These are phyloP conservation scores for Amphiprion clarkii DNA, from an alignment of 2,797 vertebrate species.

Conservation along the genomic window DNA sequence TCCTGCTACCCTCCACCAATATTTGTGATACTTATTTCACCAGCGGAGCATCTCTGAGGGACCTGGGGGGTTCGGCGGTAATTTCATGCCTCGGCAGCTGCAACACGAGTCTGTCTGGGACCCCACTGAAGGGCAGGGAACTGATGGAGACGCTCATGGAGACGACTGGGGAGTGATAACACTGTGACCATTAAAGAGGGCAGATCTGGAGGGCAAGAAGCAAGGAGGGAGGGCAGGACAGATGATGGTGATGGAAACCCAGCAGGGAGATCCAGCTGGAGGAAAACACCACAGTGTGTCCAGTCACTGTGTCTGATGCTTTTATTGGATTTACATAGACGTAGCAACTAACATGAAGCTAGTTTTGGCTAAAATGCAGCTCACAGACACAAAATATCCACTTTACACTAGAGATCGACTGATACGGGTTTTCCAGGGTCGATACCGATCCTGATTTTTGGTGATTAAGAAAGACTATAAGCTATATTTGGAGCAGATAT, in stretches of 20 bases:
- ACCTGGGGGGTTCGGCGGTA: constrained; percentile 50
- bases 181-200: constrained; percentile 31
- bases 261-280: constrained; percentile 9
- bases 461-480: no score
- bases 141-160: constrained; percentile 41
- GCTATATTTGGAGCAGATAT: no score
- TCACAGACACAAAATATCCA: background rate
- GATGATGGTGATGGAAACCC: constrained; percentile 25
- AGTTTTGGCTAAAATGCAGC: background rate
- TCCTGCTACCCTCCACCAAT: constrained; percentile 15
- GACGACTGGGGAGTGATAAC: constrained; percentile 41
- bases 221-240: background rate
- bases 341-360: background rate
- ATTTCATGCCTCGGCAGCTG: constrained; percentile 73
- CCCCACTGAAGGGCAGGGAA: constrained; percentile 40
- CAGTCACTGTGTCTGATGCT: background rate
- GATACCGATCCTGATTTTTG: no score
- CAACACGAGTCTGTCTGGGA: constrained; percentile 52
- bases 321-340: constrained; percentile 8
- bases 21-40: constrained; percentile 44
- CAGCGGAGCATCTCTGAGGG: constrained; percentile 25
- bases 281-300: constrained; percentile 11
- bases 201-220: background rate
- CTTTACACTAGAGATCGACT: no score
- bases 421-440: no score